Base-by-base conservation (phyloP, 1,140 invertebrate species). In the Tetranychus cinnabarinus region DNA sequence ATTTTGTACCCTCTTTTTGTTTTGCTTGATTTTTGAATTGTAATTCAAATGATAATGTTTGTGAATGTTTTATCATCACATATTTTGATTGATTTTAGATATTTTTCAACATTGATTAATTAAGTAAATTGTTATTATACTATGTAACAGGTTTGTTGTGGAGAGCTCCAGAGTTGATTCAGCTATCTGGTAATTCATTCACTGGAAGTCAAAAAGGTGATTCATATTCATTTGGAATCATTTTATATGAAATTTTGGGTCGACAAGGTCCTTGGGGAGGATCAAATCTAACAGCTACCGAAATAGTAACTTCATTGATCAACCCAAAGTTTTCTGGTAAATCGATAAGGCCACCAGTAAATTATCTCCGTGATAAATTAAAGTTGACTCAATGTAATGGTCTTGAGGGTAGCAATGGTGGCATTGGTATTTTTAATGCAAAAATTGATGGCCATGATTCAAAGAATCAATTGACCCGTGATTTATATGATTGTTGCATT, bases 121-220 rank as follows among this genome's bases (percentile, higher is more conserved):
- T 47, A 15, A 8, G 15, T 46, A 46, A 46, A 10, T n/a, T 15
- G 13, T 3, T 2, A 3, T 33, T 56, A 31, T n/a, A 33, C 57
- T 58, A 36, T 36, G 3, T 46, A n/a, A 10, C 15, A 47, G 39
- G 82, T 76, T 78, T 90, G 70, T 79, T 97, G 67, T 97, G 92
- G 92, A 91, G 85, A 73, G 88, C 92, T 33, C 93, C 93, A 13
- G 93, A 98, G 72, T 71, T 95, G 33, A 73, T 98, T 61, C 77
- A 91, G 65, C n/a, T 15, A 2, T 52, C 50, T 34, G 23, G 36
- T 23, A 13, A 31, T 31, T 31, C 10, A 13, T 35, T 35, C 34
- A 42, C 12, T 12, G 58, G 58, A 2, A 83, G 83, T 34, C 86
- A 84, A 70, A 83, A 82, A 67, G 82, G 81, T 4, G 64, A 65